These are phyloP conservation scores for Apaloderma vittatum DNA, from an alignment of 2,113 vertebrate genomes.

Conservation along the genomic window DNA sequence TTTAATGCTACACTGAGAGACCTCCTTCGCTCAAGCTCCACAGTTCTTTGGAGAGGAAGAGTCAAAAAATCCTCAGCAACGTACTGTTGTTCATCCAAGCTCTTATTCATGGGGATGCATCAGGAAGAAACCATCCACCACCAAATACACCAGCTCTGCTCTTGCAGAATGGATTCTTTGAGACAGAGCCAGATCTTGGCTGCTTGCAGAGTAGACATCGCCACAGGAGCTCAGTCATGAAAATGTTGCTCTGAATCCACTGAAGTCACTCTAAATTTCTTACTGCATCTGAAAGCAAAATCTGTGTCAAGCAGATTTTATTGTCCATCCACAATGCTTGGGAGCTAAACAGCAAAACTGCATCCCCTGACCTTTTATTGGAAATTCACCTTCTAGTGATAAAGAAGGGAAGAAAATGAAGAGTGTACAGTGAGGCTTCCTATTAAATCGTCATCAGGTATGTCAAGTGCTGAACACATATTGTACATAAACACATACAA, in stretches of 20 bases:
- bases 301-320: not conserved
- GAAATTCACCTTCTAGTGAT: not conserved
- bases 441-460: not conserved
- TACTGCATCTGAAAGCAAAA: not conserved
- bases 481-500: not conserved
- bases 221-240: not conserved
- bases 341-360: not conserved
- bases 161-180: not conserved
- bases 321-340: not conserved
- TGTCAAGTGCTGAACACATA: not conserved
- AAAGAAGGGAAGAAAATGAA: not conserved
- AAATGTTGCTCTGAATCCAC: not conserved
- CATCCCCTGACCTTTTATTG: not conserved
- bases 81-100: not conserved
- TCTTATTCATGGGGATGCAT: not conserved
- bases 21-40: not conserved
- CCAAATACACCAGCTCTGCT: not conserved
- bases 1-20: accelerated
- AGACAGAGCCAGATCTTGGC: not conserved
- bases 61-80: not conserved
- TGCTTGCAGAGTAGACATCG: not conserved
- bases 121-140: not conserved
- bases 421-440: not conserved
- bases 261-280: not conserved
- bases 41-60: not conserved